Evolutionary conservation across 2,113 vertebrate genomes (phyloP).

Genomic region (Pterocles gutturalis): DNA sequence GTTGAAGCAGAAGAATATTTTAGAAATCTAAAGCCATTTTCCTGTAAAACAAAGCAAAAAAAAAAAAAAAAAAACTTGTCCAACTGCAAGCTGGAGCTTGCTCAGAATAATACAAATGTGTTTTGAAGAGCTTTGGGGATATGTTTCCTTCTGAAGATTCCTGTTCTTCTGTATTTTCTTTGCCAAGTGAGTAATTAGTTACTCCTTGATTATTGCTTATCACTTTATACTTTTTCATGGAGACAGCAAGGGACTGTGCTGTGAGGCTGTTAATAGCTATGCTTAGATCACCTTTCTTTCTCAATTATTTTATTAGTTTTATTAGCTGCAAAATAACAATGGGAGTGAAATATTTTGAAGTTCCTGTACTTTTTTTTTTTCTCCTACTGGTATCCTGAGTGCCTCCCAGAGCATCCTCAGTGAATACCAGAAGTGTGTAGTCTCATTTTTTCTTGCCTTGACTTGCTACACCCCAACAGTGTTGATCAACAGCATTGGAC

Average conservation of each 20-base stretch:
- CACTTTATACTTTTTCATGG: slow-evolving; percentile 11
- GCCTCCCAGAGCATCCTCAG: neutral
- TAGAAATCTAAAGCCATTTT: neutral
- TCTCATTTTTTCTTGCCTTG: slow-evolving; percentile 14
- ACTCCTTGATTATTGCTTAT: slow-evolving; percentile 28
- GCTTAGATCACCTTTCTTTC: slow-evolving; percentile 1
- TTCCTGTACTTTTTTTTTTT: neutral
- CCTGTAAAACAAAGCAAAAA: neutral
- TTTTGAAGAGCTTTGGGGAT: neutral
- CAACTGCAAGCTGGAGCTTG: neutral
- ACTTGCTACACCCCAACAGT: neutral
- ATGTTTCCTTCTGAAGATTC: slow-evolving; percentile 10
- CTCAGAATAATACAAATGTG: neutral
- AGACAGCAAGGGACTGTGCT: slow-evolving; percentile 1
- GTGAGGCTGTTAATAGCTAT: neutral
- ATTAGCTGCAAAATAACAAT: neutral
- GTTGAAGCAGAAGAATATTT: neutral
- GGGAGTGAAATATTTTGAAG: neutral
- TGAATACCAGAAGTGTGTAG: neutral
- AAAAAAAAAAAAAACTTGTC: neutral
- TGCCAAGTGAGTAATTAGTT: slow-evolving; percentile 21
- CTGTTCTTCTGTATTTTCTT: neutral
- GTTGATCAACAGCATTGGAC: neutral
- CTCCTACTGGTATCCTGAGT: neutral
- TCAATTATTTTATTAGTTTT: neutral